Percentiles rank a stretch among this genome's conserved stretches.
Evolutionary conservation across 2,113 vertebrate species (phyloP).

Genomic region (Tenrec ecaudatus): DNA sequence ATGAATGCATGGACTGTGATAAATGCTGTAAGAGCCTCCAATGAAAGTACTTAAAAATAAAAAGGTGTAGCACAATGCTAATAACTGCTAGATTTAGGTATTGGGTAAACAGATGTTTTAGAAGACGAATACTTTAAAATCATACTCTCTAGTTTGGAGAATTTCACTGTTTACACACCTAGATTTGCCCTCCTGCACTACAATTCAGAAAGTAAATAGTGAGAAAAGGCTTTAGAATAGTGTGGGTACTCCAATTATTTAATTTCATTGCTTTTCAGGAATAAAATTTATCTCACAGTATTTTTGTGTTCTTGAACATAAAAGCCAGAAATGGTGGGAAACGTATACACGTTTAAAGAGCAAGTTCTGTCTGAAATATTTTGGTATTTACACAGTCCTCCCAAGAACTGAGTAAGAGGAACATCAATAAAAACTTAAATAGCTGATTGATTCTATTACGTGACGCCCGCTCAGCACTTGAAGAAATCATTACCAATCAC

Average conservation of each 20-base stretch:
- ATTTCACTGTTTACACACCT: neutral
- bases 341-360: neutral
- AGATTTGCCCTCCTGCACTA: neutral
- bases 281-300: neutral
- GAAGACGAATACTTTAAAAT: too few relatives aligned
- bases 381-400: neutral
- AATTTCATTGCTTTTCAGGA: neutral
- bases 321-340: neutral
- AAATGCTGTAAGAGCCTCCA: too few relatives aligned
- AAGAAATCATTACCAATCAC: neutral
- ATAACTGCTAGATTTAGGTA: too few relatives aligned
- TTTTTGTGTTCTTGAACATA: neutral
- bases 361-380: neutral
- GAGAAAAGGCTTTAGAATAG: neutral
- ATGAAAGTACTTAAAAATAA: too few relatives aligned
- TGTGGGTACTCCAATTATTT: neutral
- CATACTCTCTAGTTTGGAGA: neutral
- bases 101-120: too few relatives aligned
- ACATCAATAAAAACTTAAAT: neutral
- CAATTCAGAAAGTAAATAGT: conserved; percentile 19
- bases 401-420: neutral
- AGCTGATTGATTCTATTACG: neutral
- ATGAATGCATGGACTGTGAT: too few relatives aligned
- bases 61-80: too few relatives aligned
- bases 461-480: neutral